Percentiles rank a stretch among this genome's conserved stretches.
Conservation (phyloP, 2,797 vertebrate species). For the Spatula versicolor region DNA sequence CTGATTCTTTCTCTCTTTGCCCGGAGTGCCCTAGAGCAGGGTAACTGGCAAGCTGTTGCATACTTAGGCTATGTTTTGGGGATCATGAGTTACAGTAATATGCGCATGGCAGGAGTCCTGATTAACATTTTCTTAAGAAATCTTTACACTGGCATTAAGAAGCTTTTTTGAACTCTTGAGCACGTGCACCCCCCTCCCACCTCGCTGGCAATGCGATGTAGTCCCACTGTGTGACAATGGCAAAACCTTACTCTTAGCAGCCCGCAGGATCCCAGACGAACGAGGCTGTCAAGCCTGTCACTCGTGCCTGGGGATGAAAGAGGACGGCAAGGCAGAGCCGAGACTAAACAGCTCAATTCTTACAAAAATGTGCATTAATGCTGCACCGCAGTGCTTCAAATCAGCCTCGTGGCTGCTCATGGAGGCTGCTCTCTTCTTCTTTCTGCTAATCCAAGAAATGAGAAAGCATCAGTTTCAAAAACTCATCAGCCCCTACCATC, state of each 20-base stretch:
- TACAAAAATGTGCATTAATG: neutral
- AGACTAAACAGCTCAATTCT: neutral
- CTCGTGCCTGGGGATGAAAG: accelerated
- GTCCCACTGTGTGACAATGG: neutral
- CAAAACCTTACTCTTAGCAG: neutral
- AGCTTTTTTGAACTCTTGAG: neutral
- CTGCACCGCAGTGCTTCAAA: neutral
- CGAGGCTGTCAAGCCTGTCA: neutral
- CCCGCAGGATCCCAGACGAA: neutral
- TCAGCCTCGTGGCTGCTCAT: neutral
- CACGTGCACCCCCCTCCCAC: accelerated
- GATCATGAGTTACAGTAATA: neutral
- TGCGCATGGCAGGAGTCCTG: neutral
- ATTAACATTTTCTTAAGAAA: neutral
- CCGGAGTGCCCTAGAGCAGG: neutral
- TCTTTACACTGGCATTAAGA: neutral
- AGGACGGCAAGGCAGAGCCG: neutral
- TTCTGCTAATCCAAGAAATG: neutral
- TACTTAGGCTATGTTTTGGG: neutral
- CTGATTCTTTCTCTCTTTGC: neutral
- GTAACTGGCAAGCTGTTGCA: neutral
- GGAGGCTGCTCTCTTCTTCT: neutral
- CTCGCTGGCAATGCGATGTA: neutral
- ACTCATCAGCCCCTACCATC: neutral
- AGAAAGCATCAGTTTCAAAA: neutral